Base-by-base conservation (phyloP, 2,113 vertebrate genomes). In the Bothrops jararaca region DNA sequence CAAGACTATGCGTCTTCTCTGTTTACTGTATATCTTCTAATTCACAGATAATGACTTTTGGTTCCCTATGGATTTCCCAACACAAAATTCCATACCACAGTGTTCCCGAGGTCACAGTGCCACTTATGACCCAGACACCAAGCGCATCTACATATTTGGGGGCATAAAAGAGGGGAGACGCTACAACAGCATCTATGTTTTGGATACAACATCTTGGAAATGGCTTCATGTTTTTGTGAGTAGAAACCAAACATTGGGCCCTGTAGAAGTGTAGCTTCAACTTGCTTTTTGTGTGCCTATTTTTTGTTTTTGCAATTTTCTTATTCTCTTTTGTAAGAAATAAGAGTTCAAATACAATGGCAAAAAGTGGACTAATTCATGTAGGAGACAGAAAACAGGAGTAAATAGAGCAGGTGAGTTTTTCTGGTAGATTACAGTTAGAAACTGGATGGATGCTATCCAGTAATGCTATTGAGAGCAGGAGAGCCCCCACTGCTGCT, bases 191-290 rank as follows among this genome's bases (percentile, higher is more conserved):
- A 93, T 99, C 48, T 97, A 98, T 95, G 94, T 98, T 95, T 97
- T 99, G 64, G 97, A 98, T 95, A 99, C 98, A 2, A 69, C 97
- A 93, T 98, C 97, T 93, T 99, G 98, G 98, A 98, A 98, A 85
- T 99, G 98, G 98, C 98, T 96, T 69, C 95, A 96, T 11, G 94
- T 99, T 91, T 93, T 96, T 94, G 98, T 99, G 95, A 97, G 98
- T 98, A 88, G 54, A 80, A 92, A 29, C 45, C 48, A 90, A 90
- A 42, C 54, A 22, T 1, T 42, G 69, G 52, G 45, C 6, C 86
- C 4, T 15, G 42, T 64, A 60, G 42, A 58, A 48, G 7, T 24
- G 10, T 50, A 34, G 23, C 48, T 58, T 18, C 18, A 48, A 1
- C 4, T 57, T n/a, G 9, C 26, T 50, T 29, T 85, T 74, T 52